A percentile compares a stretch with the other conserved stretches of the same genome.
Conservation (phyloP, 2,888 invertebrate species). For the Diarsia dahlii region DNA sequence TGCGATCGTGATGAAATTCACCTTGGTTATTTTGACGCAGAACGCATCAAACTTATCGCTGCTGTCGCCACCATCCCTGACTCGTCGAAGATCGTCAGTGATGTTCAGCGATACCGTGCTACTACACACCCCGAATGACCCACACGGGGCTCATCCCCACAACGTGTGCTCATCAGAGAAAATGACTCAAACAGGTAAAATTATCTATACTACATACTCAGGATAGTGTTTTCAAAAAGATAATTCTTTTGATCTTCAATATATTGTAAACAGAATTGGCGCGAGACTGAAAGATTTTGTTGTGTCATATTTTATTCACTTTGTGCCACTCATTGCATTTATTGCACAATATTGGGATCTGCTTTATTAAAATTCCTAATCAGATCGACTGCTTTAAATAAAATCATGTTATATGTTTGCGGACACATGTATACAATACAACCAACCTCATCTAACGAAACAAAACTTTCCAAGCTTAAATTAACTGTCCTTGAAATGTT, state of each 20-base stretch:
- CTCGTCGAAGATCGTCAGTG: slow-evolving; percentile 95
- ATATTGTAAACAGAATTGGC: background rate
- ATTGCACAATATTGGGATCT: background rate
- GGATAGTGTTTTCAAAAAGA: background rate
- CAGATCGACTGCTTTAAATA: background rate
- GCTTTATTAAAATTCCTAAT: background rate
- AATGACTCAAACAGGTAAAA: slow-evolving; percentile 95
- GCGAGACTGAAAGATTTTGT: background rate
- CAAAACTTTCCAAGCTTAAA: background rate
- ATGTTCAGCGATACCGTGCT: slow-evolving; percentile 97
- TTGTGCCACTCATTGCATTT: background rate
- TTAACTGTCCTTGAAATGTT: slow-evolving; percentile 22
- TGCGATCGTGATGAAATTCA: no score
- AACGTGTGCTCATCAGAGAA: slow-evolving; percentile 96
- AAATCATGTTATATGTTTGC: background rate
- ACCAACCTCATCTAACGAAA: background rate
- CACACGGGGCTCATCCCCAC: slow-evolving; percentile 82
- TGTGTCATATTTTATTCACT: background rate
- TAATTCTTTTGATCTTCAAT: background rate
- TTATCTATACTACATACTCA: slow-evolving; percentile 17
- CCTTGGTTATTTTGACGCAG: slow-evolving; percentile 72
- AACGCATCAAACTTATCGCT: slow-evolving; percentile 93
- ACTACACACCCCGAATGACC: slow-evolving; percentile 90
- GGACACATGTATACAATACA: background rate
- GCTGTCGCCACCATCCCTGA: slow-evolving; percentile 93